Evolutionary conservation across 2,113 vertebrate species (phyloP), one percentile per base, ranked within the genome.

Genomic region (Silurus glanis): DNA sequence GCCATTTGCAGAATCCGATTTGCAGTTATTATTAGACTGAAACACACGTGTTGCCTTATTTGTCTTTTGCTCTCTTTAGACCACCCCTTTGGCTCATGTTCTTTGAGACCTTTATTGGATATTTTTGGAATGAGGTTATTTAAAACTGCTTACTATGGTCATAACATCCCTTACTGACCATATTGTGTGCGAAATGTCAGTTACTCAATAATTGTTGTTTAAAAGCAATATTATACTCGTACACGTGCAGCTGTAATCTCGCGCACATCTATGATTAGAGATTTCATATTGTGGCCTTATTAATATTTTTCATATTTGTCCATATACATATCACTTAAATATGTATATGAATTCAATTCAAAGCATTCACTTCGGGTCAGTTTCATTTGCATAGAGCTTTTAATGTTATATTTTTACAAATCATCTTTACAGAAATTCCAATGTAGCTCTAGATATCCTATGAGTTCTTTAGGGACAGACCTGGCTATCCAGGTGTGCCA

Each of bases 91-190:
- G 71, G 87, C 82, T 61, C 49, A 58, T 13, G 72, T 25, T 4
- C 85, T 72, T 58, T 91, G 86, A 76, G 88, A 72, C 76, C 64
- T 2, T 56, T 25, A 53, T 9, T 45, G 86, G 76, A 75, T 90
- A 93, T 94, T 91, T 93, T 91, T 90, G 88, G 91, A 86, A 86
- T 61, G 23, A 62, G 45, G 49, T 84, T 88, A 55, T 84, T 59
- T 75, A 49, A 83, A 78, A 61, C 90, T 83, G 85, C 56, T 55
- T 85, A 49, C 25, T 25, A 19, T 82, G 21, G 61, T 28, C 17
- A 37, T 1, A 37, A 37, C 2, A 37, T 37, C 37, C 2, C 37
- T 37, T 37, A 37, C 37, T 37, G 23, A 5, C 12, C 4, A 67
- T 6, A 28, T 6, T 37, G 37, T 71, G 67, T 37, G 1, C 2